Base-by-base conservation (phyloP, 2,797 vertebrate genomes). In the Rhinophrynus dorsalis region DNA sequence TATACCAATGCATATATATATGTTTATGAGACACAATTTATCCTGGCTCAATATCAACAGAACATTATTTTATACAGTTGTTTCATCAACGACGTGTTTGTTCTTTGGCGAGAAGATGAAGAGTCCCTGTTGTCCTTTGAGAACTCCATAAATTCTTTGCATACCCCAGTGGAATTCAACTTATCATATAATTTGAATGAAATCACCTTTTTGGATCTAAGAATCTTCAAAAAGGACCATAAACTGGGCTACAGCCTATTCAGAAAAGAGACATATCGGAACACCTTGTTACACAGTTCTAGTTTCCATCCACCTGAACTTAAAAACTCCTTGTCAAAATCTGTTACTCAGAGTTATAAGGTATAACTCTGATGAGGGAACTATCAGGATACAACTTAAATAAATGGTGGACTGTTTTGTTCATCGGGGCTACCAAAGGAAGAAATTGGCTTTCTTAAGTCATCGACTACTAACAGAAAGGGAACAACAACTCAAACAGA, bases 11-110 rank as follows among this genome's bases (percentile, higher is more conserved):
- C 15, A 1, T 38, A 38, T n/a, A 38, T 38, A n/a, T 1, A 2
- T 1, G 2, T 5, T 1, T 38, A 13, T n/a, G 35, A 38, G 6
- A 1, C 2, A 1, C 1, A 2, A 1, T n/a, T 5, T 6, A 2
- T 38, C 1, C 13, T n/a, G 1, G 11, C 35, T 5, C 11, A 13
- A 13, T 1, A 13, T 6, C 2, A 6, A 2, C 1, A 2, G 2
- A 5, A 8, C 5, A 38, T 38, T 1, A 4, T 38, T 1, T 5
- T n/a, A 1, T 38, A 2, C 11, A 10, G 5, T 2, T 4, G 35
- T 1, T 38, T 13, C 11, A 38, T 2, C 11, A 12, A 38, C 11
- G 35, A 38, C 35, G 4, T 38, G 11, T 38, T 38, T n/a, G 1
- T 38, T 2, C 13, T 38, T 2, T 38, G 35, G 35, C 2, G 1